Conservation (phyloP, 2,113 vertebrate species). For the Coptodon bakossiorum region DNA sequence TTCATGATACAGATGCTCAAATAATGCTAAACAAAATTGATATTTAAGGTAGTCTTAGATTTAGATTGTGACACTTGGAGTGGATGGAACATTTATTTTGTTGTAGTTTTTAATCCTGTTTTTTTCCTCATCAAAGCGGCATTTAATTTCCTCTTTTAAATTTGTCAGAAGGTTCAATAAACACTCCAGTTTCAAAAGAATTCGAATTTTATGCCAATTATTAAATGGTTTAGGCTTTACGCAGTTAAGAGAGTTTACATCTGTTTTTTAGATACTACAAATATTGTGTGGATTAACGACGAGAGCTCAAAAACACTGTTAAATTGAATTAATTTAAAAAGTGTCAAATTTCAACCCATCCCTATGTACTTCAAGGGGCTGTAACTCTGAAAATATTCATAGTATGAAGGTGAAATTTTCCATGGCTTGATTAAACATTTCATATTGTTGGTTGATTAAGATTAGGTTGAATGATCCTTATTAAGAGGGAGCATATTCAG, state of each 20-base stretch:
- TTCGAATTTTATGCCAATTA: not conserved
- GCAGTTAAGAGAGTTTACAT: not conserved
- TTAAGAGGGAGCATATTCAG: not conserved
- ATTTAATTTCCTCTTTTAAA: not conserved
- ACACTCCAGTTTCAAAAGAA: not conserved
- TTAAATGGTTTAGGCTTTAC: accelerated
- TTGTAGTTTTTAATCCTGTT: not conserved
- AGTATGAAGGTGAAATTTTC: not conserved
- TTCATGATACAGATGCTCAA: not conserved
- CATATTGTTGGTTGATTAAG: not conserved
- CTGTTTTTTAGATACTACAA: accelerated
- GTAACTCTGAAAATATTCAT: not conserved
- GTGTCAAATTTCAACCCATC: not conserved
- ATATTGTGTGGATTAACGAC: not conserved
- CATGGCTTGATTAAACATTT: not conserved
- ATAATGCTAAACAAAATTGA: not conserved
- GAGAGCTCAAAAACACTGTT: not conserved
- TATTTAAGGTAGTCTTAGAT: not conserved
- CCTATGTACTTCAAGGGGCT: not conserved
- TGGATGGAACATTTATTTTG: not conserved
- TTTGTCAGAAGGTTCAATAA: not conserved
- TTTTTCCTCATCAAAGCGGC: not conserved
- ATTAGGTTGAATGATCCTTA: not conserved
- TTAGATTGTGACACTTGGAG: not conserved
- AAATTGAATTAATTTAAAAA: not conserved